These are phyloP conservation scores for Eptatretus burgeri DNA, from an alignment of 2,113 vertebrate genomes.

Conservation along the genomic window DNA sequence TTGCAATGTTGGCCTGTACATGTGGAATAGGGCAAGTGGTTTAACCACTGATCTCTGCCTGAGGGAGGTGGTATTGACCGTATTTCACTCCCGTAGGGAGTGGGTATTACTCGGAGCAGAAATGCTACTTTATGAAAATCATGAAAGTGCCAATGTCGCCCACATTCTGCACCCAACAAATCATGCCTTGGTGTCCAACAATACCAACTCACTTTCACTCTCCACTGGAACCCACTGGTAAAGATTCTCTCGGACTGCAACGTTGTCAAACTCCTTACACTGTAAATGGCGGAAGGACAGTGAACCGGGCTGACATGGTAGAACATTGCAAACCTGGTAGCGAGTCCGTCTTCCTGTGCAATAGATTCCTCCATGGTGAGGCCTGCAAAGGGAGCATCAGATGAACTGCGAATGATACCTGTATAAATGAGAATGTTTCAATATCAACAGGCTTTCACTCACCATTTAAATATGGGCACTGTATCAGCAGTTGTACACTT, in stretches of 20 bases:
- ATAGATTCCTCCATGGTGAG: constrained; percentile 72
- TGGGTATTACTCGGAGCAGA: no score
- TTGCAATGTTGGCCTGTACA: no score
- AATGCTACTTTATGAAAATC: no score
- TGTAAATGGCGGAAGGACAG: constrained; percentile 83
- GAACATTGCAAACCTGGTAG: constrained; percentile 52
- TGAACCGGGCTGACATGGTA: constrained; percentile 20
- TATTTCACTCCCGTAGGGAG: no score
- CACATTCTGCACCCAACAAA: accelerated
- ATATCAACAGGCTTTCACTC: no score
- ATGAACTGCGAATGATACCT: no score
- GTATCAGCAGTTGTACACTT: no score
- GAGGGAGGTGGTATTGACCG: no score
- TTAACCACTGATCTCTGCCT: not conserved
- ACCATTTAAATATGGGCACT: no score
- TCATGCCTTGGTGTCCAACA: not conserved
- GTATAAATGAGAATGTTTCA: no score
- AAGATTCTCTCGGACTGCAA: constrained; percentile 58
- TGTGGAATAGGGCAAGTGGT: no score
- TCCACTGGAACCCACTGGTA: constrained; percentile 54
- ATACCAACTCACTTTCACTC: constrained; percentile 23
- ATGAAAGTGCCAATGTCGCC: not conserved
- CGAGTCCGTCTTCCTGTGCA: constrained; percentile 76
- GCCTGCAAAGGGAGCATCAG: constrained; percentile 18
- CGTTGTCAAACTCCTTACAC: constrained; percentile 82